phyloP scores from a whole-genome alignment of 2,888 invertebrate genomes.

The Caenorhabditis imperialis region DNA sequence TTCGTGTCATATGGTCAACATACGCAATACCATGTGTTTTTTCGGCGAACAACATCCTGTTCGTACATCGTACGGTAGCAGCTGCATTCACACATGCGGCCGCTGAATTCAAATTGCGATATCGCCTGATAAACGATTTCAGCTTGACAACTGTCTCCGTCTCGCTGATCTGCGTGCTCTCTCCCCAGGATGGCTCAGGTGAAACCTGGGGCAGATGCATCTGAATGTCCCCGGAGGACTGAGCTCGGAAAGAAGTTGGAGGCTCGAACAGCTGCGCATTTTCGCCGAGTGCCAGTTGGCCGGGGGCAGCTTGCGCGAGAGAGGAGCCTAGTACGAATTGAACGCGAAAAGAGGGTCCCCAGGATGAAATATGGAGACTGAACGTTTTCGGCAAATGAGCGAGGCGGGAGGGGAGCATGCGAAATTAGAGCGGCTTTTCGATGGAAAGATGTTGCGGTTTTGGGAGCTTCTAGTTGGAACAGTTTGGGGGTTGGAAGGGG shows the following conservation, averaged over 20 bases:
- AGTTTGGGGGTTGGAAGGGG: no score
- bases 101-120: neutral
- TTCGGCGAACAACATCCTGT: neutral
- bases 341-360: neutral
- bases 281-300: conserved; percentile 2
- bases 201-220: no score
- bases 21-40: conserved; percentile 50
- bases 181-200: no score
- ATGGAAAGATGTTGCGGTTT: no score
- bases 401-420: no score
- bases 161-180: no score
- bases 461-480: neutral
- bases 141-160: no score
- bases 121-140: no score
- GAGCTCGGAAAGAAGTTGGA: neutral
- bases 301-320: neutral
- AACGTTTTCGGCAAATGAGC: neutral
- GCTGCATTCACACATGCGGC: neutral
- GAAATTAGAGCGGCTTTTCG: neutral
- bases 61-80: conserved; percentile 5
- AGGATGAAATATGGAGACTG: conserved; percentile 7
- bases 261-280: conserved; percentile 11
- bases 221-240: no score
- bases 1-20: conserved; percentile 44
- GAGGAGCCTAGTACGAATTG: neutral